Evolutionary conservation across 1,140 invertebrate genomes (phyloP).

Genomic region (Probaryconus sp.): DNA sequence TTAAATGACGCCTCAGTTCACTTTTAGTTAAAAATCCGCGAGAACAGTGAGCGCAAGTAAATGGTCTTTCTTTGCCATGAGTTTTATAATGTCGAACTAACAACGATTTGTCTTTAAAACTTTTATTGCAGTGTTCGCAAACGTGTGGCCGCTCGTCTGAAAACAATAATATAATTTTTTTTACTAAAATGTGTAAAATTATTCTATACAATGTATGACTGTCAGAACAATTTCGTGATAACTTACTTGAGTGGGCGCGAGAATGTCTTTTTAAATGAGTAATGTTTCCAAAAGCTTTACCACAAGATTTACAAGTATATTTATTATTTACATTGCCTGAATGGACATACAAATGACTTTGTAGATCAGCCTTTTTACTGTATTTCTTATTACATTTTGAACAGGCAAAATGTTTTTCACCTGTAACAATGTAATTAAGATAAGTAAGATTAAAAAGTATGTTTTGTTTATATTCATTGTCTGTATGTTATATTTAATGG

Average conservation of each 20-base stretch:
- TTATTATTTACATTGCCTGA: conserved; percentile 47
- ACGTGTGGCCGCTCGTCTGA: conserved; percentile 69
- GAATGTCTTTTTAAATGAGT: conserved; percentile 73
- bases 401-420: conserved; percentile 71
- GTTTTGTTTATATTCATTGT: no score
- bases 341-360: conserved; percentile 70
- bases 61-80: conserved; percentile 73
- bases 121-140: conserved; percentile 73
- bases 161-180: conserved; percentile 37
- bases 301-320: conserved; percentile 69
- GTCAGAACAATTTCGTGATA: background rate
- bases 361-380: conserved; percentile 70
- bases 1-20: conserved; percentile 72
- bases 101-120: conserved; percentile 73
- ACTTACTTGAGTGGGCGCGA: conserved; percentile 71
- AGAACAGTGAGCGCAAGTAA: conserved; percentile 70
- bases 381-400: conserved; percentile 72
- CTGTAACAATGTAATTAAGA: conserved; percentile 58
- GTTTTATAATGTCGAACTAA: conserved; percentile 71
- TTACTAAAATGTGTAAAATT: no score
- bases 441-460: conserved; percentile 9
- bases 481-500: conserved; percentile 6
- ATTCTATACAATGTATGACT: no score
- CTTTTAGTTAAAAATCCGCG: conserved; percentile 73
- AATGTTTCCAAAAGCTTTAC: conserved; percentile 68